These are phyloP conservation scores for Acanthosepion pharaonis DNA, from an alignment of 2,888 invertebrate species.

Conservation along the genomic window DNA sequence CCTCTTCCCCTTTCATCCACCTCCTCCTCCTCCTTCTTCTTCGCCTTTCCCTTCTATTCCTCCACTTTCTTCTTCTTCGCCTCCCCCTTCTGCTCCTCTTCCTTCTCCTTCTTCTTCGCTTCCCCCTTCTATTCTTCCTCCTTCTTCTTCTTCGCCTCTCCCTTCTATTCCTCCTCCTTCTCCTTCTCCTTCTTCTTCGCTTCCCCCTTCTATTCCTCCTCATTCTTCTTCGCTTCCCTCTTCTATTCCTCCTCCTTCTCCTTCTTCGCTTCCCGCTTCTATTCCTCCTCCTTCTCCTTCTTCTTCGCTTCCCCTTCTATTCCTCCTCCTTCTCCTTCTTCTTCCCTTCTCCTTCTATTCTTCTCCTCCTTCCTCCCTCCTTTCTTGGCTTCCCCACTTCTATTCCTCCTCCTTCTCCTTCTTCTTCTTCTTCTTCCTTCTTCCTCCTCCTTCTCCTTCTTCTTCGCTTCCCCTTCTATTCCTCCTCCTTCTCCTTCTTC, in stretches of 20 bases:
- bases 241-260: no score
- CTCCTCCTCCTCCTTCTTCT: no score
- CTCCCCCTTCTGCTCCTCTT: no score
- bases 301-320: background rate
- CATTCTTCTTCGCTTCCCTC: background rate
- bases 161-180: background rate
- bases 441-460: background rate
- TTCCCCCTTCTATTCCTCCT: background rate
- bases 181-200: background rate
- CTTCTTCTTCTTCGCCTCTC: background rate
- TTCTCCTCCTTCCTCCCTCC: background rate
- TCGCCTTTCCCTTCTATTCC: background rate
- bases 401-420: background rate
- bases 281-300: background rate
- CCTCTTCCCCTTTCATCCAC: no score
- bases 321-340: background rate
- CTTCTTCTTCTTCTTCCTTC: background rate
- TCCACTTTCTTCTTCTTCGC: background rate
- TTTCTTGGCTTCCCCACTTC: background rate
- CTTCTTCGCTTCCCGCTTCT: background rate
- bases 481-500: background rate
- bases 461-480: background rate
- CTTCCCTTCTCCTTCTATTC: background rate
- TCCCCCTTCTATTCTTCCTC: background rate
- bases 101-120: background rate